Conservation (phyloP, 2,797 vertebrate genomes). For the Danionella dracula region DNA sequence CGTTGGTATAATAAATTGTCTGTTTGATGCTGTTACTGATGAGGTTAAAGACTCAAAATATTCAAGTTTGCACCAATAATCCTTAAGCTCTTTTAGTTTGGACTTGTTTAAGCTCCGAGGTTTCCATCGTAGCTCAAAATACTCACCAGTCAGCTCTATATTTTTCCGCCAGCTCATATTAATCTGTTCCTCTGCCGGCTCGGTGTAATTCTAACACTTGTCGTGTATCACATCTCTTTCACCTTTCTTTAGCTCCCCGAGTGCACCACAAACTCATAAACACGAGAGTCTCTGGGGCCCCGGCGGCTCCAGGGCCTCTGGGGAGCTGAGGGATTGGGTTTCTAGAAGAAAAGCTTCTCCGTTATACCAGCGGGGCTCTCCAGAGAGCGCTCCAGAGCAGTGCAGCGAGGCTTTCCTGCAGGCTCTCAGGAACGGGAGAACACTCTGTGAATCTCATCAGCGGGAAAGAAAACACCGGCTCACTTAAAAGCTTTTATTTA, state of each 20-base stretch:
- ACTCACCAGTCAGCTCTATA: constrained; percentile 65
- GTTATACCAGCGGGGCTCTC: constrained; percentile 66
- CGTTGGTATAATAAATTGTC: too few species aligned
- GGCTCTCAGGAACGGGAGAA: too few species aligned
- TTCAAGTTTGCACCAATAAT: too few species aligned
- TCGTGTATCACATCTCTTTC: constrained; percentile 7
- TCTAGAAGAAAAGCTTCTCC: not conserved
- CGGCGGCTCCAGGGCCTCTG: not conserved
- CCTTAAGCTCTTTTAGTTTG: too few species aligned
- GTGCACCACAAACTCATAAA: constrained; percentile 15
- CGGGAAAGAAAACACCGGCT: too few species aligned
- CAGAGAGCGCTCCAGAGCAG: constrained; percentile 85
- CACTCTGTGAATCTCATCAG: too few species aligned
- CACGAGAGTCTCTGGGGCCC: not conserved
- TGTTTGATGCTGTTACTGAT: too few species aligned
- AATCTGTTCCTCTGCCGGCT: not conserved
- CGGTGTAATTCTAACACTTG: not conserved
- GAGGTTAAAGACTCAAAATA: too few species aligned
- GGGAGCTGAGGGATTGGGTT: constrained; percentile 1
- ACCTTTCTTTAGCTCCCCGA: not conserved
- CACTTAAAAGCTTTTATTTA: too few species aligned
- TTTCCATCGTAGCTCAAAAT: too few species aligned
- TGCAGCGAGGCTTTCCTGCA: too few species aligned
- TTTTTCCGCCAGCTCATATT: constrained; percentile 38
- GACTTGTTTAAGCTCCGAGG: too few species aligned